Evolutionary conservation across 2,888 invertebrate species (phyloP).

Genomic region (Drosophila paranaensis): DNA sequence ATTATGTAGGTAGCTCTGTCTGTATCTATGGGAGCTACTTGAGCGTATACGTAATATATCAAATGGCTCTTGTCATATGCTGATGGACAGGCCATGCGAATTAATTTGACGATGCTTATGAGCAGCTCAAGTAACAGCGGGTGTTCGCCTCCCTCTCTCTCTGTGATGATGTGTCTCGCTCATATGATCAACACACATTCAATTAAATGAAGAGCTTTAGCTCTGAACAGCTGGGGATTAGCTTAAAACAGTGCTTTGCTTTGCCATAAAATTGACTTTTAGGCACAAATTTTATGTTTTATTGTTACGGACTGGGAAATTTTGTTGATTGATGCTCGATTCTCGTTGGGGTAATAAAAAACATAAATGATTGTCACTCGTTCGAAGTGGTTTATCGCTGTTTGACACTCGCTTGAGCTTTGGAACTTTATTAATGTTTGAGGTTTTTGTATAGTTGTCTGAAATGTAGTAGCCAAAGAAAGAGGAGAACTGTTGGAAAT

Average conservation of each 20-base stretch:
- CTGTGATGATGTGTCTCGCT: background rate
- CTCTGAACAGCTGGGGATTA: conserved; percentile 1
- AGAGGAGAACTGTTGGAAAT: too few relatives aligned
- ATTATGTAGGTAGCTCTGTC: background rate
- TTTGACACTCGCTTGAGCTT: too few relatives aligned
- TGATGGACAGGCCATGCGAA: conserved; percentile 42
- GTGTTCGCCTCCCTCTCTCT: background rate
- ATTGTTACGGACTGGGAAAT: background rate
- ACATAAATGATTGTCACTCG: background rate
- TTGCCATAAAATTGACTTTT: background rate
- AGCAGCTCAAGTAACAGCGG: conserved; percentile 8
- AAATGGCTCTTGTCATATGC: conserved; percentile 36
- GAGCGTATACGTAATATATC: conserved; percentile 64
- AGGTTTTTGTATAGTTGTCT: too few relatives aligned
- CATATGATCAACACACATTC: conserved; percentile 2
- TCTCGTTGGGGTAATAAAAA: background rate
- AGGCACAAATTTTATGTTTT: background rate
- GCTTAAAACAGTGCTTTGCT: background rate
- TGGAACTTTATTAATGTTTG: too few relatives aligned
- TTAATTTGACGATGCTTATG: conserved; percentile 40
- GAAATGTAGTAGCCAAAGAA: too few relatives aligned
- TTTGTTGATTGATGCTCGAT: background rate
- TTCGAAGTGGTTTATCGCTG: background rate
- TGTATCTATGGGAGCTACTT: conserved; percentile 26
- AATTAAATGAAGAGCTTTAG: background rate